Evolutionary conservation across 2,113 vertebrate species (phyloP).

Genomic region (Narcine bancroftii): DNA sequence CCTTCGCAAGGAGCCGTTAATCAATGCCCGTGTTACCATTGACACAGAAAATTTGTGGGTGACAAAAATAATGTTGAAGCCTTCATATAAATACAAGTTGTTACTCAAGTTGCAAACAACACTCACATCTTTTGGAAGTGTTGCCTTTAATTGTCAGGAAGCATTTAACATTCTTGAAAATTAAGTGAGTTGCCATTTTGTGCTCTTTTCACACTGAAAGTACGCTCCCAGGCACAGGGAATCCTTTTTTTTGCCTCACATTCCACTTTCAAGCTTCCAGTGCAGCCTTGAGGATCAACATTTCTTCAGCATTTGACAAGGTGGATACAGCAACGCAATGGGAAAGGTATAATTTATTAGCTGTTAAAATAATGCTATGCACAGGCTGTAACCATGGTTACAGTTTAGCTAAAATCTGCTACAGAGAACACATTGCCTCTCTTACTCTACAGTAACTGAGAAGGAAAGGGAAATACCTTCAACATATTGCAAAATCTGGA

Average conservation of each 20-base stretch:
- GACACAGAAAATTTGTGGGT: no score
- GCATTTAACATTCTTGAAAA: not conserved
- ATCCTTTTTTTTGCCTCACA: not conserved
- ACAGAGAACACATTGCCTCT: not conserved
- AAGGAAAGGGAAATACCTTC: not conserved
- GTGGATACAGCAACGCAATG: not conserved
- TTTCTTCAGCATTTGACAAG: not conserved
- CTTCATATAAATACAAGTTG: not conserved
- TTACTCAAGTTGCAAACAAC: not conserved
- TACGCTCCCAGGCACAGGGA: not conserved
- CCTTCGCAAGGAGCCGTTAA: no score
- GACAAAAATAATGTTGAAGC: no score
- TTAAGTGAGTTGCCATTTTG: not conserved
- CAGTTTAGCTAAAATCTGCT: not conserved
- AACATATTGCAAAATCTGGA: not conserved
- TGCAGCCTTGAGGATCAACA: not conserved
- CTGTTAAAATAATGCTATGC: constrained; percentile 10
- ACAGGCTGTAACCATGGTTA: not conserved
- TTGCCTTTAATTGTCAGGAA: not conserved
- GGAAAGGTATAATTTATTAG: constrained; percentile 33
- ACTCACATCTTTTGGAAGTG: not conserved
- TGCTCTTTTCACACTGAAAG: not conserved
- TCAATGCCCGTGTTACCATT: no score
- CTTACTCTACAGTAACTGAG: not conserved
- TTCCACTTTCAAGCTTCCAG: no score